A percentile compares a stretch with the other conserved stretches of the same genome.
These are phyloP conservation scores for Chloebia gouldiae DNA, from an alignment of 2,113 vertebrate species.

Conservation along the genomic window DNA sequence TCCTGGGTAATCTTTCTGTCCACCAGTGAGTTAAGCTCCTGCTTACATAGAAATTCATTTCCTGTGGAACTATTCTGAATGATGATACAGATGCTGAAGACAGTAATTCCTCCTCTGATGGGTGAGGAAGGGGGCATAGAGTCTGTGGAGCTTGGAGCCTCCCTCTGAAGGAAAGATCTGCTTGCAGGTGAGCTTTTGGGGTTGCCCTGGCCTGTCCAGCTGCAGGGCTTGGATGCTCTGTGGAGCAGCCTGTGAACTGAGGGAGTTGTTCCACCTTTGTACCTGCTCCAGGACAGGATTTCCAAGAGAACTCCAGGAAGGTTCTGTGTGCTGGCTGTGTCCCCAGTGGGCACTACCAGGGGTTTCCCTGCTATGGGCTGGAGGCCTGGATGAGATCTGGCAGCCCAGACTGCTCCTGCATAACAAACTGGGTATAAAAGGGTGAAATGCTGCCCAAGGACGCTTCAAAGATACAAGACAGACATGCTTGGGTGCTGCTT, in stretches of 20 bases:
- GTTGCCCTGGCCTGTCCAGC: not conserved
- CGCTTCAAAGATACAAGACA: not conserved
- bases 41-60: not conserved
- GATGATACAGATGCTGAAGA: not conserved
- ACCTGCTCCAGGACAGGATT: not conserved
- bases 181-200: not conserved
- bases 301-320: not conserved
- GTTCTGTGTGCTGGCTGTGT: not conserved
- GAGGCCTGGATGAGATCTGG: not conserved
- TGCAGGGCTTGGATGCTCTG: not conserved
- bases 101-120: not conserved
- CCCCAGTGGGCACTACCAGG: not conserved
- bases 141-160: not conserved
- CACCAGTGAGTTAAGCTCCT: not conserved
- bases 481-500: not conserved
- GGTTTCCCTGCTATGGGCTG: accelerated
- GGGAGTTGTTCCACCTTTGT: not conserved
- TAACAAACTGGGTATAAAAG: not conserved
- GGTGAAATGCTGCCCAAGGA: not conserved
- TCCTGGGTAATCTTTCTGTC: not conserved
- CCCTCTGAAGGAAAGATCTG: not conserved
- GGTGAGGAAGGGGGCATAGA: accelerated
- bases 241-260: not conserved
- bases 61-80: not conserved
- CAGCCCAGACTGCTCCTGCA: not conserved